phyloP scores from a whole-genome alignment of 2,113 vertebrate species.

The Odocoileus hemionus region DNA sequence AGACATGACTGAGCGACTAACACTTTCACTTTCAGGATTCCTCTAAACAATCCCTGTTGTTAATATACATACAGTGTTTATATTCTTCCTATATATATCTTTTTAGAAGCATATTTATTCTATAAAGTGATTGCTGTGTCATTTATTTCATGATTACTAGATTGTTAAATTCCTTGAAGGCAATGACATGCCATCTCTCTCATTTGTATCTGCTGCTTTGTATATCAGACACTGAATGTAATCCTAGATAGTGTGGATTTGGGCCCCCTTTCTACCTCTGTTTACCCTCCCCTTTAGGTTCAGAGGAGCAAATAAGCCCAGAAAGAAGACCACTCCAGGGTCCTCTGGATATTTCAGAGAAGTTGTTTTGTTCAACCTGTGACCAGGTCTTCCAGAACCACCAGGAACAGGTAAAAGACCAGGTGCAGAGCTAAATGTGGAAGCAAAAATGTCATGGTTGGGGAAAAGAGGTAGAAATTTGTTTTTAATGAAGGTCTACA shows the following conservation, averaged over 20 bases:
- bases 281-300: constrained; percentile 36
- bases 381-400: constrained; percentile 85
- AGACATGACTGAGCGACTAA: not conserved
- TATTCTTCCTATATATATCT: not conserved
- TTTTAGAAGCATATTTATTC: constrained; percentile 1
- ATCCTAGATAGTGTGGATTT: not conserved
- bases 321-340: constrained; percentile 34
- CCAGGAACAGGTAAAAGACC: constrained; percentile 89
- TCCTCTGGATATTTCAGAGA: constrained; percentile 43
- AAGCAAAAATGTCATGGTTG: not conserved
- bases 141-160: not conserved
- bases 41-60: not conserved
- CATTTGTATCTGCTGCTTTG: not conserved
- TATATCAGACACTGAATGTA: not conserved
- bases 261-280: not conserved
- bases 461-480: not conserved
- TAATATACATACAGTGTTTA: constrained; percentile 4
- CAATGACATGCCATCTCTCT: not conserved
- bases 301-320: not conserved
- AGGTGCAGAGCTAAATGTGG: not conserved
- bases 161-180: not conserved
- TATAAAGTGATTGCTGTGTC: not conserved
- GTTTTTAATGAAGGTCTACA: not conserved
- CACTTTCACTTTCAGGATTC: not conserved
- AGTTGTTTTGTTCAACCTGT: constrained; percentile 86